Evolutionary conservation across 2,888 invertebrate species (phyloP), one percentile per base, ranked within the genome.

Genomic region (Pammene aurita): DNA sequence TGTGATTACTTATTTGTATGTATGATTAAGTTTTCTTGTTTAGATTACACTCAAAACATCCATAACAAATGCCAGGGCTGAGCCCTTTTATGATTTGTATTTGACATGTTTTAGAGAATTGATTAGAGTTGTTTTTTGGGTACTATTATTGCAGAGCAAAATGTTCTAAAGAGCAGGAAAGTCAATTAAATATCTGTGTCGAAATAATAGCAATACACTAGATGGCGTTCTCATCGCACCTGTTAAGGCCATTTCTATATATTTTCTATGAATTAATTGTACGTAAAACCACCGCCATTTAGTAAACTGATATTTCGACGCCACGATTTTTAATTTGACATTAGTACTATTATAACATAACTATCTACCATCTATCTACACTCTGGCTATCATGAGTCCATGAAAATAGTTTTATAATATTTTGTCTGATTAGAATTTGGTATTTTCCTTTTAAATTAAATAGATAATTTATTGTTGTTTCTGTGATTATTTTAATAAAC

Each of bases 1-100:
- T 91, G 92, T 91, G 91, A 91, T 91, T 88, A 88, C 81, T 81
- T 88, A 84, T 84, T 84, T 83, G 80, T 86, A 84, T 84, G 80
- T 84, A 80, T 80, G 84, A 83, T 82, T 85, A 87, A 84, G 85
- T 86, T 84, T 84, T 80, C 71, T 82, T 83, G 85, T 83, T 88
- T 83, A 78, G 80, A 76, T 81, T 82, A 81, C 78, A 79, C 79
- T 81, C 79, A 77, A 54, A 79, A 78, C 73, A 77, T 75, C 77
- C 73, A 73, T 71, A 76, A 76, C 75, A 71, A 41, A 60, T 41
- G 35, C 46, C 74, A 76, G 83, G 85, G 88, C 87, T 78, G 81
- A 82, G 89, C 87, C 86, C 85, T 84, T 82, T 78, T 75, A 81
- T 82, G 80, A 77, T 80, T 78, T 79, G 78, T 80, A 81, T 76